phyloP scores from a whole-genome alignment of 2,797 vertebrate genomes.

The Chelon auratus region DNA sequence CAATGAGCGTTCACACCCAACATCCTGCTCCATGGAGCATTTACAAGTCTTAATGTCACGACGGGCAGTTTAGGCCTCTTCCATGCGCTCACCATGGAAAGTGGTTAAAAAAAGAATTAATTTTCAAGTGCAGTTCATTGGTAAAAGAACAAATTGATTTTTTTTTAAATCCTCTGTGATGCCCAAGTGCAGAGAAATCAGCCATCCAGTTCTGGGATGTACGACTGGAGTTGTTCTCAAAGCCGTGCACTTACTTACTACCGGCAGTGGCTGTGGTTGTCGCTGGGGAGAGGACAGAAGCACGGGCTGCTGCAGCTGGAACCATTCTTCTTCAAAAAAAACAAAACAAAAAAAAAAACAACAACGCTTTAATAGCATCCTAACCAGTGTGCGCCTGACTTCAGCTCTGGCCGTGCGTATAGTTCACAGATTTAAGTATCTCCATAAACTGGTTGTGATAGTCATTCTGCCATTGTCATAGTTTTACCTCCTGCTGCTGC shows the following conservation, averaged over 20 bases:
- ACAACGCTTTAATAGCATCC: slow-evolving; percentile 39
- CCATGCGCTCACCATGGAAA: slow-evolving; percentile 40
- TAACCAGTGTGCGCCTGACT: slow-evolving; percentile 23
- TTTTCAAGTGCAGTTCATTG: slow-evolving; percentile 19
- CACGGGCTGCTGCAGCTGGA: slow-evolving; percentile 29
- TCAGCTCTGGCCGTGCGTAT: slow-evolving; percentile 31
- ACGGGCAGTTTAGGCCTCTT: slow-evolving; percentile 52
- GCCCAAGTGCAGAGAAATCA: slow-evolving; percentile 30
- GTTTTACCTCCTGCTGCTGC: slow-evolving; percentile 63
- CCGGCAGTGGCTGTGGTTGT: slow-evolving; percentile 24
- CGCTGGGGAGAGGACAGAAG: slow-evolving; percentile 24
- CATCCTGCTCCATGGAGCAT: slow-evolving; percentile 54
- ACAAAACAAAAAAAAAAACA: not conserved
- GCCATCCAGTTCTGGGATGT: slow-evolving; percentile 13
- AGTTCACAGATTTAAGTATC: slow-evolving; percentile 57
- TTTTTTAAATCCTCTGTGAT: slow-evolving; percentile 3
- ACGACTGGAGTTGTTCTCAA: slow-evolving; percentile 28
- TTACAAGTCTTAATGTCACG: slow-evolving; percentile 68
- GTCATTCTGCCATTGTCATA: slow-evolving; percentile 63
- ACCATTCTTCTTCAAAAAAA: slow-evolving; percentile 13
- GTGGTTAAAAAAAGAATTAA: not conserved
- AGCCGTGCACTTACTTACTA: slow-evolving; percentile 18
- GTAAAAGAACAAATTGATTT: slow-evolving; percentile 15
- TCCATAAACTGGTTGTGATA: slow-evolving; percentile 62
- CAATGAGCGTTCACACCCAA: slow-evolving; percentile 52